phyloP scores from a whole-genome alignment of 2,888 invertebrate species.

The Lysandra bellargus region DNA sequence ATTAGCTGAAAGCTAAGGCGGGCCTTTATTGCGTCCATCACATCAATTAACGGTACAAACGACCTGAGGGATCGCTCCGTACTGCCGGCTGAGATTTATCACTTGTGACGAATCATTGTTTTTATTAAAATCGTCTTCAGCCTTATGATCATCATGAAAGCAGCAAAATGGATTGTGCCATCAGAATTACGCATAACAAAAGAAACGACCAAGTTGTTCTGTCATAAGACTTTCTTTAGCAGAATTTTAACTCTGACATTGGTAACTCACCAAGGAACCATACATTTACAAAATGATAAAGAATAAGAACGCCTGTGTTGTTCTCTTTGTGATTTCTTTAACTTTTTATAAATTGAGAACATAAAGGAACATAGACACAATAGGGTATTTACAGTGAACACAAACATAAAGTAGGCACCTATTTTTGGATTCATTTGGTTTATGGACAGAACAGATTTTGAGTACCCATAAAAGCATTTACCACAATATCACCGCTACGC shows the following conservation, averaged over 20 bases:
- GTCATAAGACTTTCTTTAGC: background rate
- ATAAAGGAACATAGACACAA: background rate
- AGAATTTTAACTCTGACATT: background rate
- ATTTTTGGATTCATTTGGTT: background rate
- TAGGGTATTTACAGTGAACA: background rate
- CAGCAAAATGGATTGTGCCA: no score
- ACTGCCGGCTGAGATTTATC: constrained; percentile 8
- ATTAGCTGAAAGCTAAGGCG: constrained; percentile 25
- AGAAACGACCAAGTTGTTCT: background rate
- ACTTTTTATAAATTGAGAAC: no score
- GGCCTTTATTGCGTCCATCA: constrained; percentile 24
- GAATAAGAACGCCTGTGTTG: background rate
- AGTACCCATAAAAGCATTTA: constrained; percentile 14
- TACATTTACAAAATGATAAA: background rate
- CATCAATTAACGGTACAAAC: constrained; percentile 26
- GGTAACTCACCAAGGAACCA: background rate
- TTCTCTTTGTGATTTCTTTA: background rate
- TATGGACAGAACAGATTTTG: background rate
- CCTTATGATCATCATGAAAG: background rate
- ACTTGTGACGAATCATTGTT: background rate
- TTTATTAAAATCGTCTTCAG: background rate
- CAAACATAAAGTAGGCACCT: background rate
- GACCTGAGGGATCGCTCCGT: background rate
- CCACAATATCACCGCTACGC: constrained; percentile 14
- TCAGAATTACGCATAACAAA: background rate